phyloP scores from a whole-genome alignment of 2,113 vertebrate genomes.

The Puntigrus tetrazona region DNA sequence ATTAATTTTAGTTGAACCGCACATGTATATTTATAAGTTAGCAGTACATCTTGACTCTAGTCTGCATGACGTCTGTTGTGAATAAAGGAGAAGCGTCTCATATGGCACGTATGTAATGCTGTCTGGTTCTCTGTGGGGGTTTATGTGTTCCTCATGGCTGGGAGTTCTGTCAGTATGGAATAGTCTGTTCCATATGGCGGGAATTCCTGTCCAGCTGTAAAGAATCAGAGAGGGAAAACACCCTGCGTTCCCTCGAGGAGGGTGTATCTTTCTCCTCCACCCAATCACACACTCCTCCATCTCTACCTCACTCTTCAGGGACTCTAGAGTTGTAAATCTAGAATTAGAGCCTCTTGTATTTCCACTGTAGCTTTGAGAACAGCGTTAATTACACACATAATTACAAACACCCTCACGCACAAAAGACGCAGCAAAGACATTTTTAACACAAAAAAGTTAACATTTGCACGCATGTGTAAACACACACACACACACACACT shows the following conservation, averaged over 20 bases:
- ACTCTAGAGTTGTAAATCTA: conserved; percentile 1
- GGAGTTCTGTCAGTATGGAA: conserved; percentile 30
- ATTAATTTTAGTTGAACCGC: background rate
- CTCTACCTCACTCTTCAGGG: conserved; percentile 1
- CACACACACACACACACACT: background rate
- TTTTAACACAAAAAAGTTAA: background rate
- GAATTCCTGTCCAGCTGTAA: conserved; percentile 54
- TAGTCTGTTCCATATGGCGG: conserved; percentile 36
- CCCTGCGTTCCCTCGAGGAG: conserved; percentile 35
- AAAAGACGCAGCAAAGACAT: background rate
- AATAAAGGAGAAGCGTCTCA: conserved; percentile 1
- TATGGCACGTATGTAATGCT: background rate
- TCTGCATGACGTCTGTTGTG: background rate
- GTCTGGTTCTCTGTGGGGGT: background rate
- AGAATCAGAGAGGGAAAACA: conserved; percentile 35
- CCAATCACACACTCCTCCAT: conserved; percentile 5
- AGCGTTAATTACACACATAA: conserved; percentile 25
- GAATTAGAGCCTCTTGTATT: background rate
- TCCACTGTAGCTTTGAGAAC: background rate
- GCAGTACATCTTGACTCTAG: background rate
- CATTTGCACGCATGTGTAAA: background rate
- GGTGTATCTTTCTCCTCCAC: conserved; percentile 40
- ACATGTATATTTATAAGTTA: background rate
- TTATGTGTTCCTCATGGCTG: background rate
- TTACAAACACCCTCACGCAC: background rate